A percentile compares a stretch with the other conserved stretches of the same genome.
These are phyloP conservation scores for Coecobrya sp. DNA, from an alignment of 2,888 invertebrate species.

Conservation along the genomic window DNA sequence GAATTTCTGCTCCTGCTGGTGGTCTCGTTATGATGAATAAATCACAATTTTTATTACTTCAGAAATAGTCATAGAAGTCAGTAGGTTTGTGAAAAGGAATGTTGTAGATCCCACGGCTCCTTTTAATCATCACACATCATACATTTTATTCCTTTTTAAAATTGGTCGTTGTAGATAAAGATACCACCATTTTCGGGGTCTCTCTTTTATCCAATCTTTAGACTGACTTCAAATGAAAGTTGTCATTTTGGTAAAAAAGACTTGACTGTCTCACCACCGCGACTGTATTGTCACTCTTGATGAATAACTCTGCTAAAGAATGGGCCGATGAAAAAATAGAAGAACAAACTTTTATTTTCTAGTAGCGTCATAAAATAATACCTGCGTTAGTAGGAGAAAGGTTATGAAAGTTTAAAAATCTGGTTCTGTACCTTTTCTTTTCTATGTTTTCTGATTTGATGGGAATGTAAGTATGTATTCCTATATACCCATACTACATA, in stretches of 20 bases:
- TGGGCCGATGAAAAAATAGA: constrained; percentile 29
- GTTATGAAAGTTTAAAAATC: background rate
- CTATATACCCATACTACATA: background rate
- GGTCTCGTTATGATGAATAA: constrained; percentile 39
- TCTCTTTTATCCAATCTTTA: constrained; percentile 4
- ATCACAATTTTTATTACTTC: constrained; percentile 70
- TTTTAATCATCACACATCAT: constrained; percentile 45
- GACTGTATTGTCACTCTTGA: constrained; percentile 72
- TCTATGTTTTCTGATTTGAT: background rate
- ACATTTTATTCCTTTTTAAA: constrained; percentile 30
- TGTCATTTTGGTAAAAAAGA: constrained; percentile 65
- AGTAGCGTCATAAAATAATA: background rate
- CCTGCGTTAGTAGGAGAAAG: background rate
- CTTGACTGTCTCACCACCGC: constrained; percentile 50
- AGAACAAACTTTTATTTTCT: background rate
- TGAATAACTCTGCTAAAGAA: constrained; percentile 66
- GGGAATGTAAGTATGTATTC: background rate
- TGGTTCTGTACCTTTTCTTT: background rate
- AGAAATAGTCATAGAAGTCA: too few species aligned
- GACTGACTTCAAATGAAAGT: constrained; percentile 56
- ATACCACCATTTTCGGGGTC: background rate
- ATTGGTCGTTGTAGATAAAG: background rate
- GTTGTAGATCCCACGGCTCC: constrained; percentile 41
- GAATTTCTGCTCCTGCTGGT: background rate
- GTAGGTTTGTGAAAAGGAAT: background rate